Percentiles rank a stretch among this genome's conserved stretches.
Evolutionary conservation across 2,888 invertebrate species (phyloP).

Genomic region (Zaprionus bogoriensis): DNA sequence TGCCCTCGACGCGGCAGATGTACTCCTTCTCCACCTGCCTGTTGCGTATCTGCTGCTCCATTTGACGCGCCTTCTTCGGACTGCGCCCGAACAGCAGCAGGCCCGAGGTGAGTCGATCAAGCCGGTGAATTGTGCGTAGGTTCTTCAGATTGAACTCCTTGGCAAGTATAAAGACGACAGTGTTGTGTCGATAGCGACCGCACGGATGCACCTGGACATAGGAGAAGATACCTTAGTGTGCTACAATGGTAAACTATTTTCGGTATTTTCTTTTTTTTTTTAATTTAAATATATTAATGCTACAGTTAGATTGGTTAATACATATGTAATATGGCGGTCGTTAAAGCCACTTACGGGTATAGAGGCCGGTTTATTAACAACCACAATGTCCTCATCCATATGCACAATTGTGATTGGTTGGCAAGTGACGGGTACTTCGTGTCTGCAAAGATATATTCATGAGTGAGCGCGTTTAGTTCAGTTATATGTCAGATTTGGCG

Average conservation of each 20-base stretch:
- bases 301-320: slow-evolving; percentile 9
- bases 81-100: slow-evolving; percentile 96
- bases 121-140: slow-evolving; percentile 95
- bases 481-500: slow-evolving; percentile 52
- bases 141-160: slow-evolving; percentile 97
- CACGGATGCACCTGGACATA: slow-evolving; percentile 94
- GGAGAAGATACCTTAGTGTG: neutral
- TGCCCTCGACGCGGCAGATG: slow-evolving; percentile 96
- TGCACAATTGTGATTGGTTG: slow-evolving; percentile 98
- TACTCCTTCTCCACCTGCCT: slow-evolving; percentile 97
- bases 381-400: slow-evolving; percentile 99
- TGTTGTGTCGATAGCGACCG: slow-evolving; percentile 98
- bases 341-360: slow-evolving; percentile 98
- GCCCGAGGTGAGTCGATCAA: slow-evolving; percentile 97
- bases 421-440: slow-evolving; percentile 99
- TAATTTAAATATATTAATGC: neutral
- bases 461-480: slow-evolving; percentile 38
- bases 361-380: slow-evolving; percentile 99
- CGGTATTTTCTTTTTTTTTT: neutral
- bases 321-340: slow-evolving; percentile 87
- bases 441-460: slow-evolving; percentile 87
- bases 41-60: slow-evolving; percentile 97
- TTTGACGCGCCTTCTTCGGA: slow-evolving; percentile 95
- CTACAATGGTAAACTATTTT: neutral
- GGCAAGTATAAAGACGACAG: slow-evolving; percentile 97